Evolutionary conservation across 2,888 invertebrate species (phyloP), one percentile per base, ranked within the genome.

Genomic region (Torymus texanus): DNA sequence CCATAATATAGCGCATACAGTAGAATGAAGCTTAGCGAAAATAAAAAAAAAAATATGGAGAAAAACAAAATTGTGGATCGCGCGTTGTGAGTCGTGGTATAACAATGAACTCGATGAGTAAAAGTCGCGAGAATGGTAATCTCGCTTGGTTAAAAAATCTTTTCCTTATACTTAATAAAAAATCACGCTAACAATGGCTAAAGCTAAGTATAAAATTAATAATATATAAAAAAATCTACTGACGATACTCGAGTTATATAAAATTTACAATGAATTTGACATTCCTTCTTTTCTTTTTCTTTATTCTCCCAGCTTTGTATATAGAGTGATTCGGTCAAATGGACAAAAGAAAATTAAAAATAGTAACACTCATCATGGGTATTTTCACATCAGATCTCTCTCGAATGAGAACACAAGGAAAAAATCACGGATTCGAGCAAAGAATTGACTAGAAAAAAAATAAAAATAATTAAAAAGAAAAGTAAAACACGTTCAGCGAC

Each of bases 371-470:
- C 41, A 41, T 41, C 41, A 41, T 8, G 8, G 41, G 41, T 41
- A 5, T 41, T 41, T 41, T 41, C 41, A 63, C 41, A n/a, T 78
- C 72, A 77, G 16, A 67, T 13, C 10, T 65, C 66, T 18, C 75
- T 71, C 72, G 65, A 74, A 66, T 8, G 41, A 58, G 53, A 78
- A 41, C 41, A 41, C 41, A 41, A 41, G 41, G 41, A 41, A 62
- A 18, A 63, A 65, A 78, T 73, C 82, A 79, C 82, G 83, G 81
- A 82, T 82, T 82, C 83, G 82, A 85, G 83, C 79, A 84, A 83
- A 83, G 84, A 83, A 80, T 85, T 87, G 86, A 87, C 87, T 86
- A 86, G 86, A 86, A 85, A 84, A 79, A 56, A 70, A 41, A 29
- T 29, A 8, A 79, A 79, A 72, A 73, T 73, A 56, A 78, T 62